Evolutionary conservation across 2,888 invertebrate genomes (phyloP).

Genomic region (Tenthredo notha): DNA sequence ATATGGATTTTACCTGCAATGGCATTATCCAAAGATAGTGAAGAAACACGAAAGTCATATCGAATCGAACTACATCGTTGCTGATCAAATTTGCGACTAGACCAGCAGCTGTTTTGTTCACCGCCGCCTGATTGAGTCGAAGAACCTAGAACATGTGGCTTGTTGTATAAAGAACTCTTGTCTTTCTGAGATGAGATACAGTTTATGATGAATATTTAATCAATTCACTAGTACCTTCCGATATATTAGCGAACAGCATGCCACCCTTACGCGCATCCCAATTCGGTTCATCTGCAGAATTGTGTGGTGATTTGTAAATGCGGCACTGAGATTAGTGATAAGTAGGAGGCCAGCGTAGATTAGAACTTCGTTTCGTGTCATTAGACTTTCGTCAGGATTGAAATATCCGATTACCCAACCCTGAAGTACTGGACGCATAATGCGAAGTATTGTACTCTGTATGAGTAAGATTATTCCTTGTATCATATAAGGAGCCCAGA

Average conservation of each 20-base stretch:
- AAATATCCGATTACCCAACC: conserved; percentile 70
- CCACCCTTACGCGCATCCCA: conserved; percentile 85
- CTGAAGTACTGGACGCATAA: conserved; percentile 66
- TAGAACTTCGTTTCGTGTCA: conserved; percentile 73
- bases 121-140: conserved; percentile 84
- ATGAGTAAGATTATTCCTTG: conserved; percentile 59
- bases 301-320: conserved; percentile 77
- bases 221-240: conserved; percentile 81
- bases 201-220: neutral
- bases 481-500: conserved; percentile 70
- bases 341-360: conserved; percentile 75
- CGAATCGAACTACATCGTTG: conserved; percentile 96
- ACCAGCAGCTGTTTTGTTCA: conserved; percentile 89
- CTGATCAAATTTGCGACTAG: conserved; percentile 96
- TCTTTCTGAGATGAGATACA: neutral
- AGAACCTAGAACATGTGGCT: conserved; percentile 81
- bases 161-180: neutral
- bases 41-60: conserved; percentile 89
- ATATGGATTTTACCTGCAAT: conserved; percentile 79
- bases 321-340: conserved; percentile 72
- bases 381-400: conserved; percentile 23
- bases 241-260: conserved; percentile 85
- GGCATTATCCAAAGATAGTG: conserved; percentile 95
- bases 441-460: conserved; percentile 56
- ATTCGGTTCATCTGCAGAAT: conserved; percentile 75